Conservation (phyloP, 2,888 invertebrate species). For the Dione juno region DNA sequence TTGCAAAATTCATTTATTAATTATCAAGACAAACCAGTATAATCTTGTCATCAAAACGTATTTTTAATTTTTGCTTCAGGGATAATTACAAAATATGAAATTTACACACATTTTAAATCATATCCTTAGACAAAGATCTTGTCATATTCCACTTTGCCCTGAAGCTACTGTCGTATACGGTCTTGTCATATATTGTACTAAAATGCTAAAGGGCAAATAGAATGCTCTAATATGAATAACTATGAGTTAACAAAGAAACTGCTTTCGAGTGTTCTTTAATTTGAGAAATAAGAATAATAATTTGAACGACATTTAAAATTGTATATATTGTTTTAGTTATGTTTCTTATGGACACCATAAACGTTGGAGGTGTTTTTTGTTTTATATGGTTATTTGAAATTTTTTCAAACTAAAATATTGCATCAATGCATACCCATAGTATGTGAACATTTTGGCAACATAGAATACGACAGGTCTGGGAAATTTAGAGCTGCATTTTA, state of each 20-base stretch:
- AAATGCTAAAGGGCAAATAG: conserved; percentile 6
- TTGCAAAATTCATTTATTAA: too few relatives aligned
- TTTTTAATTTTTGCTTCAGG: too few relatives aligned
- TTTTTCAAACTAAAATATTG: too few relatives aligned
- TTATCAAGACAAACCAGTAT: too few relatives aligned
- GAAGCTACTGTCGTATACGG: conserved; percentile 3
- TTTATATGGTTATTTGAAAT: too few relatives aligned
- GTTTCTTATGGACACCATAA: too few relatives aligned
- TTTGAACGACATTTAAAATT: background rate
- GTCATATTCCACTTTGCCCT: background rate
- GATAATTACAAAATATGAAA: background rate
- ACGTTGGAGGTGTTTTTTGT: too few relatives aligned
- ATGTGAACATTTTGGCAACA: too few relatives aligned
- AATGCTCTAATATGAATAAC: background rate
- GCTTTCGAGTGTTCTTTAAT: background rate
- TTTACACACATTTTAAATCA: conserved; percentile 2
- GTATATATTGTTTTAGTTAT: too few relatives aligned
- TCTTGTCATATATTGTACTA: conserved; percentile 3
- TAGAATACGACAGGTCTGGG: background rate
- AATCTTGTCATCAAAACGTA: too few relatives aligned
- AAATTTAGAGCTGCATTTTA: background rate
- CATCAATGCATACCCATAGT: too few relatives aligned
- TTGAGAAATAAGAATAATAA: background rate
- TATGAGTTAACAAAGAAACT: background rate
- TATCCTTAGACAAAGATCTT: background rate